Conservation (phyloP, 2,888 invertebrate genomes). For the Ashinkailepas kermadecensis region DNA sequence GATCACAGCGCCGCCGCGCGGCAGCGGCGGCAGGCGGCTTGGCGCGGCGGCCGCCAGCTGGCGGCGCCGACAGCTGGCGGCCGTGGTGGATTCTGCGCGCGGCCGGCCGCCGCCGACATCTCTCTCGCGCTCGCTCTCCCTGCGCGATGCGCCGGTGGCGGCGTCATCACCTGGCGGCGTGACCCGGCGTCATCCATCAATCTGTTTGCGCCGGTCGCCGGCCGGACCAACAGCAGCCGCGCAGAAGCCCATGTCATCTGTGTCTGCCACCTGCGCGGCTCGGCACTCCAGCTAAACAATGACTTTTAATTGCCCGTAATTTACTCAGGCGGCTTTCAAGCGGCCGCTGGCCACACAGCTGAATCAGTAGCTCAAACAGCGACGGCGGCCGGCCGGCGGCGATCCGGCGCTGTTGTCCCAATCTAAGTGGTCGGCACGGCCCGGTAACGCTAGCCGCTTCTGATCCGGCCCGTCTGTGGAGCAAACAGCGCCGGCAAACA, state of each 20-base stretch:
- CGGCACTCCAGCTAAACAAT: background rate
- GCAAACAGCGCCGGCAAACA: background rate
- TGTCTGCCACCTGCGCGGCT: background rate
- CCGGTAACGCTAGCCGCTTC: conserved; percentile 4
- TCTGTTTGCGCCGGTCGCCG: conserved; percentile 17
- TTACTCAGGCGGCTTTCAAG: conserved; percentile 17
- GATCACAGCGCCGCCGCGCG: background rate
- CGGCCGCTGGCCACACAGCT: conserved; percentile 17
- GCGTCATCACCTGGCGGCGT: background rate
- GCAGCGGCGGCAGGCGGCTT: background rate
- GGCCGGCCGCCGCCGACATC: background rate
- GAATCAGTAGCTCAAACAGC: conserved; percentile 22
- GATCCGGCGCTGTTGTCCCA: conserved; percentile 16
- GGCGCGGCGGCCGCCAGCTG: background rate
- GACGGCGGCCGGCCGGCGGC: background rate
- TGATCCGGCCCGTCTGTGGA: background rate
- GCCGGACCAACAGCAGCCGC: background rate
- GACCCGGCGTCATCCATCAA: background rate
- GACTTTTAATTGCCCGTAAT: conserved; percentile 19
- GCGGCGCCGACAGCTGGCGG: background rate
- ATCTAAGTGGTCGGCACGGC: conserved; percentile 7
- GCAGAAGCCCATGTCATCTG: conserved; percentile 20
- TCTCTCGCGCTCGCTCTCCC: too few species aligned
- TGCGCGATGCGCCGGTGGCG: background rate
- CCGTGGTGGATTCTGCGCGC: background rate